Conservation (phyloP, 2,888 invertebrate genomes). For the Incurvaria masculella region DNA sequence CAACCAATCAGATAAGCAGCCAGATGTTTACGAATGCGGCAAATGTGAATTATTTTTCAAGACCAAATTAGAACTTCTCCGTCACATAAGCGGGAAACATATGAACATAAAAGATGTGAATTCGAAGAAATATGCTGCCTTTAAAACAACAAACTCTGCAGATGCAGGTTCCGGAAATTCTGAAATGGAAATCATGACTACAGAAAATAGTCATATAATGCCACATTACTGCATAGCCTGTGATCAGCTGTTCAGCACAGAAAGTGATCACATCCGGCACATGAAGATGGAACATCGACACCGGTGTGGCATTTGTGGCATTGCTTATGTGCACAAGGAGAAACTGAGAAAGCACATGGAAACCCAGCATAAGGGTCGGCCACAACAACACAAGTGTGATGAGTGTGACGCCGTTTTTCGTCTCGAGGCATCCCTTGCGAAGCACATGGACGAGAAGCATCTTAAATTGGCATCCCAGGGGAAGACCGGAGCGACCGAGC, state of each 20-base stretch:
- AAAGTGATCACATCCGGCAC: background rate
- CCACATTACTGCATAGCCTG: background rate
- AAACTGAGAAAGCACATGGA: background rate
- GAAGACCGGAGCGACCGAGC: background rate
- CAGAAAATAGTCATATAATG: background rate
- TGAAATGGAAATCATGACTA: too few species aligned
- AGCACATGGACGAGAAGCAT: background rate
- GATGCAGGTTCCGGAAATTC: too few species aligned
- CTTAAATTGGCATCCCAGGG: background rate
- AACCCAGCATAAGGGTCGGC: background rate
- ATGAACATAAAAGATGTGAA: background rate
- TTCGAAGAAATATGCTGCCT: background rate
- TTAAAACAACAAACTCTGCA: background rate
- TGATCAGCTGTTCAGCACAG: background rate
- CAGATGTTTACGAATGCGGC: constrained; percentile 1
- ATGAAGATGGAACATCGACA: background rate
- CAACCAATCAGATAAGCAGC: background rate
- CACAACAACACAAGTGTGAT: background rate
- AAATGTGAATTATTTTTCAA: constrained; percentile 4
- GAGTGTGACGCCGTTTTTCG: background rate
- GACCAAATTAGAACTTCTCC: constrained; percentile 1
- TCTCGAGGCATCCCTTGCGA: background rate
- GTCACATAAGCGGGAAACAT: constrained; percentile 4
- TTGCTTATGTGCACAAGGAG: background rate
- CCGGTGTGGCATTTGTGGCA: background rate